A percentile compares a stretch with the other conserved stretches of the same genome.
These are phyloP conservation scores for Phasianus colchicus DNA, from an alignment of 2,113 vertebrate genomes.

Conservation along the genomic window DNA sequence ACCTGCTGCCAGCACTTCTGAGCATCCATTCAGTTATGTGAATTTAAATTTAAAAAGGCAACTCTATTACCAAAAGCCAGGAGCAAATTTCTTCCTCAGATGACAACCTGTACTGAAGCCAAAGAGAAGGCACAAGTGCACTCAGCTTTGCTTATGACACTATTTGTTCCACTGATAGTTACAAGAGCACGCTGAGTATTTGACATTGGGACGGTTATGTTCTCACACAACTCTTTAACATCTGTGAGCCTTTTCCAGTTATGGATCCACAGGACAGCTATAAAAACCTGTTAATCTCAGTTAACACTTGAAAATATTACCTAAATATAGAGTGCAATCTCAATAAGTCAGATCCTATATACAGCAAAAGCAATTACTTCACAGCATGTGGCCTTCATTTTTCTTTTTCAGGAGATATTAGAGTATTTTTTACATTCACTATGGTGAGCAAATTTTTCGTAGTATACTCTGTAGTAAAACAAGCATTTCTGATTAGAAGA, in stretches of 20 bases:
- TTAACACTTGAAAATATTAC: not conserved
- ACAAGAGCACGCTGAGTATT: not conserved
- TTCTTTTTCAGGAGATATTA: slow-evolving; percentile 44
- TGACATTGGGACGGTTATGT: not conserved
- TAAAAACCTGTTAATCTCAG: not conserved
- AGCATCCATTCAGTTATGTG: not conserved
- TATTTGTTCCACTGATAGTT: not conserved
- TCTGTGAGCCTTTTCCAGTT: not conserved
- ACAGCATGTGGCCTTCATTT: not conserved
- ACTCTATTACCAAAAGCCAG: not conserved
- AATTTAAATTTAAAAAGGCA: not conserved
- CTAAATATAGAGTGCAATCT: not conserved
- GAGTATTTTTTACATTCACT: not conserved
- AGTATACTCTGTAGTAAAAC: not conserved
- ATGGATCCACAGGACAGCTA: not conserved
- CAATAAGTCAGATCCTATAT: not conserved
- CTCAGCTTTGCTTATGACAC: not conserved
- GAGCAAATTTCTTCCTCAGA: not conserved
- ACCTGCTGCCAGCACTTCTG: not conserved
- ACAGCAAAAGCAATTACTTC: not conserved
- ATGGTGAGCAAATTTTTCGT: not conserved
- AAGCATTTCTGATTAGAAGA: not conserved
- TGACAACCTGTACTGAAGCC: not conserved
- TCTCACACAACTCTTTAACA: not conserved
- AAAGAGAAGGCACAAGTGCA: not conserved